Conservation (phyloP, 2,888 invertebrate species). For the Pammene aurita region DNA sequence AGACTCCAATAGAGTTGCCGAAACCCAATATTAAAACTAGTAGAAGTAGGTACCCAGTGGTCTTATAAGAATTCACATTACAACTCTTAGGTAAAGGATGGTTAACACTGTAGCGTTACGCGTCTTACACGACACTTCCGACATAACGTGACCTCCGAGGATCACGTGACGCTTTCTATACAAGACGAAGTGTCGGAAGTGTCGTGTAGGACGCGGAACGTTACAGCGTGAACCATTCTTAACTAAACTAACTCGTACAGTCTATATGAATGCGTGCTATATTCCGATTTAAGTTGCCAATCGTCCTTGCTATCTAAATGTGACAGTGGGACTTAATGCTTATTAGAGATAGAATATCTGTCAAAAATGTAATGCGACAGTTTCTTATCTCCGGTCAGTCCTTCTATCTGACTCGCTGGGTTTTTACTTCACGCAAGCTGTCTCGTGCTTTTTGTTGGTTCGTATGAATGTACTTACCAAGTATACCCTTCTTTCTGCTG, state of each 20-base stretch:
- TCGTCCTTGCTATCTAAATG: conserved; percentile 31
- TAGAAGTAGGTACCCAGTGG: background rate
- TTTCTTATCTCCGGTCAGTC: conserved; percentile 35
- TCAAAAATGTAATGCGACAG: conserved; percentile 39
- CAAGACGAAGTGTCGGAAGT: too few relatives aligned
- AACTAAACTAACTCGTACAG: too few relatives aligned
- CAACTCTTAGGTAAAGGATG: too few relatives aligned
- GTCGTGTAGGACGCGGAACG: too few relatives aligned
- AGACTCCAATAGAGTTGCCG: too few relatives aligned
- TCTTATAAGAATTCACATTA: background rate
- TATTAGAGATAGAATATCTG: conserved; percentile 40
- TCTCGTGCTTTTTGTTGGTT: conserved; percentile 31
- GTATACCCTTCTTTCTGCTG: conserved; percentile 54
- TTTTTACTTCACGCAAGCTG: conserved; percentile 34
- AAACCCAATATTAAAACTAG: too few relatives aligned
- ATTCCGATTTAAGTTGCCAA: conserved; percentile 17
- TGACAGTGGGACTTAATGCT: conserved; percentile 24
- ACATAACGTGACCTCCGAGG: too few relatives aligned
- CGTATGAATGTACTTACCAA: conserved; percentile 50
- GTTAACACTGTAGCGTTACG: too few relatives aligned
- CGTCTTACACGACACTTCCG: too few relatives aligned
- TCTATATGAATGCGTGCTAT: conserved; percentile 1
- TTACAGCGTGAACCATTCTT: too few relatives aligned
- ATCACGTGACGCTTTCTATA: too few relatives aligned
- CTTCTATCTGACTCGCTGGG: conserved; percentile 34